Percentiles rank a stretch among this genome's conserved stretches.
These are phyloP conservation scores for Campopleginae sp. DNA, from an alignment of 2,888 invertebrate genomes.

Conservation along the genomic window DNA sequence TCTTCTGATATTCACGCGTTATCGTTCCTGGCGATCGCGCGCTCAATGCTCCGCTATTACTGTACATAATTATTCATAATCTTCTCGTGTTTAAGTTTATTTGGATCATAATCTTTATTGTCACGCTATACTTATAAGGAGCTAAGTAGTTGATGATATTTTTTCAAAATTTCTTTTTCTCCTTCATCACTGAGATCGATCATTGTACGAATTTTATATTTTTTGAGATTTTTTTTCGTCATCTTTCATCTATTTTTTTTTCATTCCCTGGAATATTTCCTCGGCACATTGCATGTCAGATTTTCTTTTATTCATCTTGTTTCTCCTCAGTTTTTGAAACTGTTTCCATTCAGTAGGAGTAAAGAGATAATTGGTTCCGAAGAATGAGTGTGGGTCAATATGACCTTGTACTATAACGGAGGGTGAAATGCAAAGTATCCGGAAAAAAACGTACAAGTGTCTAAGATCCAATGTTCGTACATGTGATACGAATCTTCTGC, in stretches of 20 bases:
- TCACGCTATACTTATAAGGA: neutral
- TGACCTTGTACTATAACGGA: neutral
- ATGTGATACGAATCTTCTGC: neutral
- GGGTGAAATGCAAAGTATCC: neutral
- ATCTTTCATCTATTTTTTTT: neutral
- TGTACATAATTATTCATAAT: slow-evolving; percentile 1
- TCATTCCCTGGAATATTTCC: neutral
- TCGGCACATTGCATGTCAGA: neutral
- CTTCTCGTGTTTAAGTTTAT: neutral
- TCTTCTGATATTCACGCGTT: slow-evolving; percentile 8
- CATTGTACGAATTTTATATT: neutral
- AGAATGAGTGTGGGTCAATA: neutral
- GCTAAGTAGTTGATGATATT: neutral
- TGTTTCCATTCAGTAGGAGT: too few species aligned
- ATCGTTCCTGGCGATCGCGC: neutral
- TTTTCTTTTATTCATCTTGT: neutral
- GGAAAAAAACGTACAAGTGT: neutral
- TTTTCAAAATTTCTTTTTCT: neutral
- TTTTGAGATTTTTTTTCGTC: neutral
- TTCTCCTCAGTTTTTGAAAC: neutral
- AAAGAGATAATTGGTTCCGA: neutral
- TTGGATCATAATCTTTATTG: neutral
- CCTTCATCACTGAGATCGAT: neutral
- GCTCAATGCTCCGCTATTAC: neutral
- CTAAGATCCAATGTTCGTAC: neutral